Evolutionary conservation across 2,888 invertebrate genomes (phyloP).

Genomic region (Crepidodera aurea): DNA sequence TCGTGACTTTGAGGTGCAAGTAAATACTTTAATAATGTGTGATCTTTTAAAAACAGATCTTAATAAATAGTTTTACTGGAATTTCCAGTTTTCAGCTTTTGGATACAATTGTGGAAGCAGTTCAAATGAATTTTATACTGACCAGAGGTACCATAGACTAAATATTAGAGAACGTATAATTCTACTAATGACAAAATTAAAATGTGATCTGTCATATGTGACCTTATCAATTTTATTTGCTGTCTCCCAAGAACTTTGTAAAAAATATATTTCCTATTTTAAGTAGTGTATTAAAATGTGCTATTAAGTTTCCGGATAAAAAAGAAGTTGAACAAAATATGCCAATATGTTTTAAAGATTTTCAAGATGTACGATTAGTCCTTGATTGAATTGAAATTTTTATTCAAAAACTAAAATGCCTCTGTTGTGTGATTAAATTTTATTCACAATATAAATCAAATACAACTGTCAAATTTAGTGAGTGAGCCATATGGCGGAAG

Average conservation of each 20-base stretch:
- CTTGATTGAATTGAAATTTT: constrained; percentile 16
- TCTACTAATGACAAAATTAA: constrained; percentile 25
- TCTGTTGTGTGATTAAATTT: constrained; percentile 21
- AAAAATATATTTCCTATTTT: constrained; percentile 18
- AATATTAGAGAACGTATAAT: constrained; percentile 14
- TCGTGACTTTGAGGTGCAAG: too few species aligned
- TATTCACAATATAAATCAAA: constrained; percentile 27
- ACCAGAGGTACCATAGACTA: constrained; percentile 17
- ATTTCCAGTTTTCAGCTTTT: too few species aligned
- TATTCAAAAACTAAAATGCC: constrained; percentile 20
- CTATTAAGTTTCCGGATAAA: neutral
- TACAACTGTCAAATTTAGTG: constrained; percentile 23
- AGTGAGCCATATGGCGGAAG: constrained; percentile 27
- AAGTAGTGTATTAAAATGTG: constrained; percentile 10
- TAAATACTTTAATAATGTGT: too few species aligned
- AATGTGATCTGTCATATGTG: constrained; percentile 27
- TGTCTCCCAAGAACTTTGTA: neutral
- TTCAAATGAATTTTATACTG: constrained; percentile 7
- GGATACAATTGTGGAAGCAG: too few species aligned
- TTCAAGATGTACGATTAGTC: constrained; percentile 12
- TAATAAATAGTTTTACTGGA: too few species aligned
- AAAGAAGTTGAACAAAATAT: neutral
- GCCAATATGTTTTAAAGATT: constrained; percentile 1
- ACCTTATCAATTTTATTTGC: constrained; percentile 23
- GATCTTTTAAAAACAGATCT: neutral